Conservation (phyloP, 2,797 vertebrate species). For the Mionectes olivaceus region DNA sequence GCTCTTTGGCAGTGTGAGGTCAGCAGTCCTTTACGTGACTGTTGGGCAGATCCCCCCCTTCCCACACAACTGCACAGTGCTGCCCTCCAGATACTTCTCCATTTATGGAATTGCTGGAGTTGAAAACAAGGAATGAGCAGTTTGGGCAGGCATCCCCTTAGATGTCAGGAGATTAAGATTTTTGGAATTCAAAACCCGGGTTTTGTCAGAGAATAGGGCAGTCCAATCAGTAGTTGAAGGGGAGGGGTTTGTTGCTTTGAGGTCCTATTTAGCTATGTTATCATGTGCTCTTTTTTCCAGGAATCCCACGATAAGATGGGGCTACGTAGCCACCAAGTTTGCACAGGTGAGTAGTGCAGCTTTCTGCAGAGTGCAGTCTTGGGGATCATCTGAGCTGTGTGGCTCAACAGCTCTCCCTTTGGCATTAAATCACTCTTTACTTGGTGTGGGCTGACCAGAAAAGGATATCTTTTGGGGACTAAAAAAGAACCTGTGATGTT, state of each 20-base stretch:
- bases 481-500: not conserved
- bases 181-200: not conserved
- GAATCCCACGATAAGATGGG: constrained; percentile 90
- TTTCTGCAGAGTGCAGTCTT: not conserved
- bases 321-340: constrained; percentile 92
- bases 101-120: not conserved
- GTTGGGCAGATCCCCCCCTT: not conserved
- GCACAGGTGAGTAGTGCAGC: constrained; percentile 84
- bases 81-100: not conserved
- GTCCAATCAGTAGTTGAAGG: not conserved
- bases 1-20: not conserved
- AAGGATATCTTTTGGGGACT: not conserved
- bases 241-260: not conserved
- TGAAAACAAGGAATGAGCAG: not conserved
- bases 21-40: not conserved
- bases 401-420: not conserved
- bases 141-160: not conserved
- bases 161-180: not conserved
- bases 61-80: accelerated
- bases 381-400: not conserved
- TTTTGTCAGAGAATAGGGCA: not conserved
- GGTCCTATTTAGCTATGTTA: not conserved
- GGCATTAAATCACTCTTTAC: not conserved
- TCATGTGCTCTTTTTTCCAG: constrained; percentile 71
- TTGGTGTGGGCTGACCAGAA: not conserved